Conservation (phyloP, 2,113 vertebrate genomes). For the Megaceryle torquata region DNA sequence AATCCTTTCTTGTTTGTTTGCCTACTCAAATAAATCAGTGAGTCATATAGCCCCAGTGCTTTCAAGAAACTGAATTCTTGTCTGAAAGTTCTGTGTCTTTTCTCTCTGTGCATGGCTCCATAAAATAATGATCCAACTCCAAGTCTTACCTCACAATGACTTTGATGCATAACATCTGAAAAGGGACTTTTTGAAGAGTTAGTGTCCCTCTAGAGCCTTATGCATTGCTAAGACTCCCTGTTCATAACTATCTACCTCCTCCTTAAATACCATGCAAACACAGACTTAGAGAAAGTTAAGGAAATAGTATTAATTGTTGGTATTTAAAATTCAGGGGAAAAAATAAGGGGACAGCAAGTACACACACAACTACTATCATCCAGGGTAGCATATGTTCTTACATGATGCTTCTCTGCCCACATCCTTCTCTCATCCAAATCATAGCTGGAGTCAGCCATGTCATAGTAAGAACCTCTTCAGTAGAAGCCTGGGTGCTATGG, state of each 20-base stretch:
- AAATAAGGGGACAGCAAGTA: not conserved
- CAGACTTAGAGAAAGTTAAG: not conserved
- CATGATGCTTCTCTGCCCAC: not conserved
- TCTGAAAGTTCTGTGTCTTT: not conserved
- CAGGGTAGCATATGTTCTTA: not conserved
- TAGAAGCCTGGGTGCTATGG: not conserved
- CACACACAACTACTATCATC: not conserved
- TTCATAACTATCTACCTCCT: not conserved
- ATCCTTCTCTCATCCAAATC: not conserved
- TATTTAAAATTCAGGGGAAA: not conserved
- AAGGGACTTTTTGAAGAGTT: not conserved
- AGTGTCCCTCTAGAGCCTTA: not conserved
- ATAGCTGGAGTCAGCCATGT: not conserved
- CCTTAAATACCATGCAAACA: not conserved
- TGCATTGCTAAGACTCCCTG: not conserved
- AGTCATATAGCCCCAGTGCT: not conserved
- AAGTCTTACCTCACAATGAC: not conserved
- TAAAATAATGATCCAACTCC: not conserved
- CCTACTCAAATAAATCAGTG: not conserved
- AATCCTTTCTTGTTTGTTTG: not conserved
- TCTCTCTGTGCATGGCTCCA: not conserved
- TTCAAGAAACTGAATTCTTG: not conserved
- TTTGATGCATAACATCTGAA: not conserved
- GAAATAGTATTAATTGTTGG: not conserved
- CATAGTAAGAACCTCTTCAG: not conserved